Evolutionary conservation across 2,888 invertebrate species (phyloP).

Genomic region (Trachelus iudaicus): DNA sequence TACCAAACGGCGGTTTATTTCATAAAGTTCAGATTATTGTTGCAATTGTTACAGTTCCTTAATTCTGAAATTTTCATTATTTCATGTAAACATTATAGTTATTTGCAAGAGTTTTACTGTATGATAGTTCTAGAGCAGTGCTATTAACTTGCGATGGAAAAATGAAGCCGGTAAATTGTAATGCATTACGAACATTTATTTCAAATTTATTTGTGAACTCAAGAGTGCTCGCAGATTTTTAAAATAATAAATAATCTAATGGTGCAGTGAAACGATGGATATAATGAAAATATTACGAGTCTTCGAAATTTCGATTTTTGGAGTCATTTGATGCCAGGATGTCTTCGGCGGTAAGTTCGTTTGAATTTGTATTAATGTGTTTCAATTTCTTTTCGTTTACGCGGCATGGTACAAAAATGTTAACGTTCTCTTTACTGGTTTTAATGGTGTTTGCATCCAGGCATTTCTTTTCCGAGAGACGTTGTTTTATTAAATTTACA

Average conservation of each 20-base stretch:
- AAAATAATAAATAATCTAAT: neutral
- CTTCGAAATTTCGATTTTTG: neutral
- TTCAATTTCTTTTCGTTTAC: neutral
- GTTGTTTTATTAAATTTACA: conserved; percentile 32
- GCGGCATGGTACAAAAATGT: neutral
- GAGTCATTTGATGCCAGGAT: neutral
- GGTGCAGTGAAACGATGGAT: neutral
- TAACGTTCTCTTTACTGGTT: neutral
- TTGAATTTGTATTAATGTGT: neutral
- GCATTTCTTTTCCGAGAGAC: conserved; percentile 31
- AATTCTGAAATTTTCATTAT: neutral
- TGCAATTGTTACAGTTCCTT: neutral
- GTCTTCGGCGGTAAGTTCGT: neutral
- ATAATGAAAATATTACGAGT: neutral
- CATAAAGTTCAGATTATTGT: neutral
- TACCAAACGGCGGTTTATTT: neutral
- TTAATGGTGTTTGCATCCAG: neutral
- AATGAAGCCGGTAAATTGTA: neutral
- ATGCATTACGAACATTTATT: neutral
- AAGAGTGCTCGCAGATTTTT: neutral
- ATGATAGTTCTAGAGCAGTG: neutral
- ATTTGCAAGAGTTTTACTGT: neutral
- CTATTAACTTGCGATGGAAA: neutral
- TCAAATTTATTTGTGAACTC: neutral
- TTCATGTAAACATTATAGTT: neutral